phyloP scores from a whole-genome alignment of 92 coral and sea anemone species.

The Metridium senile region DNA sequence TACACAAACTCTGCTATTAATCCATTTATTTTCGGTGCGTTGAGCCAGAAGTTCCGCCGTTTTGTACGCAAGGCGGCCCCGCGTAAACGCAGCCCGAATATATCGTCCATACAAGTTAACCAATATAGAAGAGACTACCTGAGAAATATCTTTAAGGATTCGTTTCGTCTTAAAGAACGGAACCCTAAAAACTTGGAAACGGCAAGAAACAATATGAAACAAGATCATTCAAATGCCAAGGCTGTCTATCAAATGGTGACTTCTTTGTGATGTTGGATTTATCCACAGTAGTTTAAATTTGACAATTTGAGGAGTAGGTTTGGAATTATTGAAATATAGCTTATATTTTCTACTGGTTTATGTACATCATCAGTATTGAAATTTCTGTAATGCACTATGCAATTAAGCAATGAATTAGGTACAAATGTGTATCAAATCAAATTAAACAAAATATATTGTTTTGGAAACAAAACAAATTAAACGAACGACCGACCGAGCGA shows the following conservation, averaged over 20 bases:
- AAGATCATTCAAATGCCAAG: neutral
- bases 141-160: neutral
- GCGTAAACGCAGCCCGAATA: neutral
- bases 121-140: neutral
- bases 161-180: neutral
- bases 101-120: neutral
- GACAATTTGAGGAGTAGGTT: no score
- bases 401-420: no score
- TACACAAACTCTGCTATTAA: conserved; percentile 87
- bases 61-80: neutral
- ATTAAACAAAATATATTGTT: no score
- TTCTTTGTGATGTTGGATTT: neutral
- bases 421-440: no score
- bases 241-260: neutral
- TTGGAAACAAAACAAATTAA: no score
- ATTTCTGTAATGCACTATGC: no score
- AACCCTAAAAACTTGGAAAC: neutral
- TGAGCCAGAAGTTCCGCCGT: conserved; percentile 32
- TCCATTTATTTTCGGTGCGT: conserved; percentile 87
- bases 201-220: neutral
- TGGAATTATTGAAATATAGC: no score
- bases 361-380: no score
- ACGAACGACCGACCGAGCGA: no score
- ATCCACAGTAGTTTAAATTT: no score
- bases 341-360: no score